phyloP scores from a whole-genome alignment of 2,113 vertebrate genomes.

The Pyrgilauda ruficollis region DNA sequence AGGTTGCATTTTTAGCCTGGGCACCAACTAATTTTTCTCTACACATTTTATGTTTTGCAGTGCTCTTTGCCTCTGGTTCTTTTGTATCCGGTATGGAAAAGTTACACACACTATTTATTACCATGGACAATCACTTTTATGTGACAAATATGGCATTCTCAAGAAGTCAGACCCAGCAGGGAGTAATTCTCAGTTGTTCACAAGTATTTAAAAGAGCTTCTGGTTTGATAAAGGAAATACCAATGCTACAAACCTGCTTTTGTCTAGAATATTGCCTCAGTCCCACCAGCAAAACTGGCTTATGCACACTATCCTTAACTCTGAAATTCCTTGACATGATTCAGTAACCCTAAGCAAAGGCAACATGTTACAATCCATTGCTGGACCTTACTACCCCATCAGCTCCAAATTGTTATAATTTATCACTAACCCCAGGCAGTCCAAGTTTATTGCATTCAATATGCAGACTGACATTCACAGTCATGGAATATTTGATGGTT shows the following conservation, averaged over 20 bases:
- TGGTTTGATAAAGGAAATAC: not conserved
- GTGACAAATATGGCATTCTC: not conserved
- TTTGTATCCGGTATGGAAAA: not conserved
- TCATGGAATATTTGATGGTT: not conserved
- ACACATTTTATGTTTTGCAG: not conserved
- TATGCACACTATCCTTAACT: not conserved
- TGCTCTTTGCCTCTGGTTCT: not conserved
- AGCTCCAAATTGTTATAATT: not conserved
- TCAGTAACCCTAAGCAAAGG: constrained; percentile 3
- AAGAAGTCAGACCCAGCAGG: not conserved
- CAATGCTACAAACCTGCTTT: not conserved
- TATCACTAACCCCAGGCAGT: not conserved
- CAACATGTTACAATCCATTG: not conserved
- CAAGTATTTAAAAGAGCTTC: not conserved
- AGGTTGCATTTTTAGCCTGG: not conserved
- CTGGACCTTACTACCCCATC: not conserved
- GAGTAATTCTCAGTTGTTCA: not conserved
- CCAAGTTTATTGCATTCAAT: not conserved
- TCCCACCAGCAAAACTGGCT: not conserved
- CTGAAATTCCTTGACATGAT: not conserved
- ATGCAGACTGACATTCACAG: not conserved
- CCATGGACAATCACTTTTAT: not conserved
- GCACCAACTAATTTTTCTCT: not conserved
- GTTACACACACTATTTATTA: not conserved
- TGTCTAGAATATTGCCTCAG: not conserved